A percentile compares a stretch with the other conserved stretches of the same genome.
These are phyloP conservation scores for Triplophysa rosa DNA, from an alignment of 2,113 vertebrate species.

Conservation along the genomic window DNA sequence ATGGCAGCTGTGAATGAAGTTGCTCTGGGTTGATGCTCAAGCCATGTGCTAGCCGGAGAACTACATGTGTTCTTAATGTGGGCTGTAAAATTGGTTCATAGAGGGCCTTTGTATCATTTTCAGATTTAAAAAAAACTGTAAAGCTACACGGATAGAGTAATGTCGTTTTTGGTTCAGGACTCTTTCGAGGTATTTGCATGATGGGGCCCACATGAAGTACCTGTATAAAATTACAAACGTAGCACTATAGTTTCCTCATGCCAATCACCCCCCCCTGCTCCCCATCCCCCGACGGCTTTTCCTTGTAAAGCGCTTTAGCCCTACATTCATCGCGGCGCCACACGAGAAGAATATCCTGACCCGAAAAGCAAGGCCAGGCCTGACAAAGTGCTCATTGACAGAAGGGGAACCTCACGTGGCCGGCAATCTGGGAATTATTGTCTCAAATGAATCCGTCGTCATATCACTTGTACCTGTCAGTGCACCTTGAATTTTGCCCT, in stretches of 20 bases:
- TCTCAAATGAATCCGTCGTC: constrained; percentile 65
- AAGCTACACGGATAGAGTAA: background rate
- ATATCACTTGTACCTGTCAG: constrained; percentile 60
- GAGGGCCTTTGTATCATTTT: constrained; percentile 22
- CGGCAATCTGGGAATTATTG: constrained; percentile 50
- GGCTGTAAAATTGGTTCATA: constrained; percentile 16
- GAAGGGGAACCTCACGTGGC: constrained; percentile 25
- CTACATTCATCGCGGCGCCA: constrained; percentile 47
- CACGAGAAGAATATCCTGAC: constrained; percentile 38
- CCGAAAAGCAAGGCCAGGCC: constrained; percentile 14
- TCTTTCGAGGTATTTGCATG: constrained; percentile 1
- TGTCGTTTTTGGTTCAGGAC: constrained; percentile 12
- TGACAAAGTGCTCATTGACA: constrained; percentile 57
- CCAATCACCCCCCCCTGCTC: constrained; percentile 17
- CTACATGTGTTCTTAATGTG: constrained; percentile 30
- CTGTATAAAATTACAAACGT: constrained; percentile 52
- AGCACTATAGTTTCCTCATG: constrained; percentile 26
- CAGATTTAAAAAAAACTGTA: background rate
- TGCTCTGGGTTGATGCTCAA: constrained; percentile 13
- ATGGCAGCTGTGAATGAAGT: constrained; percentile 39
- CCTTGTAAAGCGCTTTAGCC: constrained; percentile 49
- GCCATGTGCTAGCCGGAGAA: constrained; percentile 11
- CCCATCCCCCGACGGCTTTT: constrained; percentile 43
- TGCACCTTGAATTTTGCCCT: constrained; percentile 40
- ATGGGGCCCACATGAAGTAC: constrained; percentile 31